Evolutionary conservation across 2,888 invertebrate species (phyloP).

Genomic region (Cerceris rybyensis): DNA sequence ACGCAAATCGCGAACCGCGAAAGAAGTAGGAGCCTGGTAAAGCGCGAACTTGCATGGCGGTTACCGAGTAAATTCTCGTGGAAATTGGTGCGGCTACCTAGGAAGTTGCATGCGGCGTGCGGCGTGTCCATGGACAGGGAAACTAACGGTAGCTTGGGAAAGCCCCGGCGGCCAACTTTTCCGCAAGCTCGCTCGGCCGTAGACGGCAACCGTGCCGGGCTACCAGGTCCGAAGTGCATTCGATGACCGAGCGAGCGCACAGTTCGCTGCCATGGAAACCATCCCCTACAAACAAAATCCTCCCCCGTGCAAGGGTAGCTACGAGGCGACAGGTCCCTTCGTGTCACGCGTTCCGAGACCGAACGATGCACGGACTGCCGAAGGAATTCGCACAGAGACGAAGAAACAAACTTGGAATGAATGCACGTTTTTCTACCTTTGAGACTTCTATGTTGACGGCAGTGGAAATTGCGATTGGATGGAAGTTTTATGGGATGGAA

Average conservation of each 20-base stretch:
- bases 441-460: neutral
- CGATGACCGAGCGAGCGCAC: slow-evolving; percentile 61
- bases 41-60: slow-evolving; percentile 13
- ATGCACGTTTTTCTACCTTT: too few species aligned
- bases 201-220: slow-evolving; percentile 26
- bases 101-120: slow-evolving; percentile 18
- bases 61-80: slow-evolving; percentile 9
- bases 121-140: neutral
- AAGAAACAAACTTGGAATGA: slow-evolving; percentile 21
- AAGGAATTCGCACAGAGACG: slow-evolving; percentile 46
- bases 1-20: neutral
- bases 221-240: slow-evolving; percentile 61
- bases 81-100: slow-evolving; percentile 14
- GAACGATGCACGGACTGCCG: slow-evolving; percentile 37
- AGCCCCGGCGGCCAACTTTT: slow-evolving; percentile 44
- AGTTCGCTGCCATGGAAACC: slow-evolving; percentile 69
- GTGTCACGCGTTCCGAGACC: slow-evolving; percentile 9
- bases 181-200: slow-evolving; percentile 36
- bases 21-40: neutral
- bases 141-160: slow-evolving; percentile 23
- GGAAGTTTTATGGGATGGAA: too few species aligned
- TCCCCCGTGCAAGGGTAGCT: slow-evolving; percentile 17
- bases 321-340: slow-evolving; percentile 3
- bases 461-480: too few species aligned
- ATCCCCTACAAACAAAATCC: slow-evolving; percentile 72